Conservation (phyloP, 2,797 vertebrate species). For the Pseudomugil tenellus region DNA sequence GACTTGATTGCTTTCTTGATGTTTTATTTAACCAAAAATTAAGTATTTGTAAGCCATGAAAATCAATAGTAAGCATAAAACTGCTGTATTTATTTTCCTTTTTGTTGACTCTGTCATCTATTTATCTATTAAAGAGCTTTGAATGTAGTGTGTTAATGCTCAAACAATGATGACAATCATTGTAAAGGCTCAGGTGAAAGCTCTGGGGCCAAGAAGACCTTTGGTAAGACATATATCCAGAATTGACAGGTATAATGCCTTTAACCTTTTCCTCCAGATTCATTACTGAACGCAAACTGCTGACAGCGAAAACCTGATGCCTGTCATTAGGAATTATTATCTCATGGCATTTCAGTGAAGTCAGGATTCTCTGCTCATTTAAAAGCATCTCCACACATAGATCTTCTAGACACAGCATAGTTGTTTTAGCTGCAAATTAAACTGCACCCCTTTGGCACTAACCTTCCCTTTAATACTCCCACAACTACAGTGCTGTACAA, state of each 20-base stretch:
- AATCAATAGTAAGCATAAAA: background rate
- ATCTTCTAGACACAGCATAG: background rate
- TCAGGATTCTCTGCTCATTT: conserved; percentile 14
- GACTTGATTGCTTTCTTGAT: background rate
- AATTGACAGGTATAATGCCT: conserved; percentile 49
- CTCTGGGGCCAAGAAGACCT: conserved; percentile 55
- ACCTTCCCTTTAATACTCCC: background rate
- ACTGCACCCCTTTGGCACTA: background rate
- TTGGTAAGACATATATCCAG: conserved; percentile 55
- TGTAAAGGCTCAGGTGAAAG: conserved; percentile 53
- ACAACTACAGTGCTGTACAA: background rate
- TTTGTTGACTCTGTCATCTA: conserved; percentile 21
- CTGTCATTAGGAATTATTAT: conserved; percentile 53
- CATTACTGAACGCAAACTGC: conserved; percentile 30
- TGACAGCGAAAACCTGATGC: conserved; percentile 37
- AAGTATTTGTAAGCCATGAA: background rate
- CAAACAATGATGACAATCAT: conserved; percentile 48
- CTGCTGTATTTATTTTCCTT: background rate
- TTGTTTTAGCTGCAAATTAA: conserved; percentile 24
- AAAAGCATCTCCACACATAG: conserved; percentile 1
- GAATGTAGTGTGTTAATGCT: conserved; percentile 24
- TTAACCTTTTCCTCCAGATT: conserved; percentile 62
- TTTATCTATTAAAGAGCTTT: conserved; percentile 20
- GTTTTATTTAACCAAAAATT: background rate
- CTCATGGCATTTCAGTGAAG: conserved; percentile 42